Evolutionary conservation across 2,113 vertebrate genomes (phyloP).

Genomic region (Panurus biarmicus): DNA sequence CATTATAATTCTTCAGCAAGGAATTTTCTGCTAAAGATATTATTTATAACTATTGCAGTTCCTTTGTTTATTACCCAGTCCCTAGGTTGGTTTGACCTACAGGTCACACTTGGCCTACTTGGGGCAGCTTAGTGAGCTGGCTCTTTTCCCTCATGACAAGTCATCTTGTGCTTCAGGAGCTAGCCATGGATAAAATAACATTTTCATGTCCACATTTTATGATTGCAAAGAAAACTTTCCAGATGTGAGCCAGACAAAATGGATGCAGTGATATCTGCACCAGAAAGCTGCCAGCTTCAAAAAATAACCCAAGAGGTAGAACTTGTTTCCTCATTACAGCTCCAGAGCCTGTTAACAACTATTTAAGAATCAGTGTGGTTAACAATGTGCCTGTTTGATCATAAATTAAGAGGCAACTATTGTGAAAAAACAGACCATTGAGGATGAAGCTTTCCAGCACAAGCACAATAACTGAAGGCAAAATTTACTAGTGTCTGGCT

Average conservation of each 20-base stretch:
- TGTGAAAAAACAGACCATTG: background rate
- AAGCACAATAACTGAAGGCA: background rate
- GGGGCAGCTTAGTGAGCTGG: background rate
- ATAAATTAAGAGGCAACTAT: background rate
- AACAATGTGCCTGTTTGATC: background rate
- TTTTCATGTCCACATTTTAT: background rate
- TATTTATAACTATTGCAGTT: background rate
- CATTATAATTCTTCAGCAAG: background rate
- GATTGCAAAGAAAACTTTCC: background rate
- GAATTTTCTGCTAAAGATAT: background rate
- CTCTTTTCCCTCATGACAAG: background rate
- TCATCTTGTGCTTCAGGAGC: conserved; percentile 3
- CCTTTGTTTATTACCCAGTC: background rate
- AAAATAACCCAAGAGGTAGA: background rate
- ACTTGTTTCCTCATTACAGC: background rate
- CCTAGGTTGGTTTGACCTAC: background rate
- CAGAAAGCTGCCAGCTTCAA: background rate
- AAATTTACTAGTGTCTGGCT: background rate
- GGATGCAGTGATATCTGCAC: background rate
- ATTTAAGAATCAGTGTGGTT: background rate
- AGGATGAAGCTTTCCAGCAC: background rate
- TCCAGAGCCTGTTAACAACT: background rate
- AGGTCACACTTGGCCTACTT: background rate
- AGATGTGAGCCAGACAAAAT: background rate
- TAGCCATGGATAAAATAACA: background rate